Evolutionary conservation across 1,140 invertebrate genomes (phyloP), one percentile per base, ranked within the genome.

Genomic region (Leguminivora glycinivorella): DNA sequence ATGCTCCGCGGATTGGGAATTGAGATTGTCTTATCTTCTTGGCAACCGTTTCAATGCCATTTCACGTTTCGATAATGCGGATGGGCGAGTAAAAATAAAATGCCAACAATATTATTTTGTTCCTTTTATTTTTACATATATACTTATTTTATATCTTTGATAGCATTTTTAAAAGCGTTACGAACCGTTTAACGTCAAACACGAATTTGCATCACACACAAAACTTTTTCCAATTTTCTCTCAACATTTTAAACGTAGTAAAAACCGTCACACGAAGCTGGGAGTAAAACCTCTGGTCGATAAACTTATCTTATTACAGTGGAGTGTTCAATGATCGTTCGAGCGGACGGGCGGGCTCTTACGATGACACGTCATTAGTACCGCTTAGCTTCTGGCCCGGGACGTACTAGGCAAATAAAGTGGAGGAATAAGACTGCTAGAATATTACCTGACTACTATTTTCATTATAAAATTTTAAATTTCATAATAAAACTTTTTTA

Each of bases 11-110:
- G 77, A 81, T 81, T 83, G 77, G 77, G 83, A 82, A 80, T 84
- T 83, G 78, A 83, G 81, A 84, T 83, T 84, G 83, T 83, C 86
- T 88, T 88, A 88, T 88, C 81, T 86, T 86, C 79, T 88, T 89
- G 85, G 85, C 83, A 88, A 85, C 78, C 78, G 73, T 82, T 80
- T 81, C 79, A 70, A 84, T 83, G 79, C 77, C 75, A 77, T 85
- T 82, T 81, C 80, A 84, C 80, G 81, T 84, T 84, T 83, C 77
- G 73, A 82, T 88, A 78, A 79, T 83, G 77, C 71, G 78, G 25
- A 63, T 29, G 58, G 58, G 25, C 26, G 17, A 63, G 29, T 63
- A 29, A 63, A 29, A 34, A 63, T 63, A 31, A 29, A 63, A 63
- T 52, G n/a, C 47, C 47, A 63, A 63, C 58, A 63, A 63, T 63